Evolutionary conservation across 2,888 invertebrate species (phyloP).

Genomic region (Spisula subtruncata): DNA sequence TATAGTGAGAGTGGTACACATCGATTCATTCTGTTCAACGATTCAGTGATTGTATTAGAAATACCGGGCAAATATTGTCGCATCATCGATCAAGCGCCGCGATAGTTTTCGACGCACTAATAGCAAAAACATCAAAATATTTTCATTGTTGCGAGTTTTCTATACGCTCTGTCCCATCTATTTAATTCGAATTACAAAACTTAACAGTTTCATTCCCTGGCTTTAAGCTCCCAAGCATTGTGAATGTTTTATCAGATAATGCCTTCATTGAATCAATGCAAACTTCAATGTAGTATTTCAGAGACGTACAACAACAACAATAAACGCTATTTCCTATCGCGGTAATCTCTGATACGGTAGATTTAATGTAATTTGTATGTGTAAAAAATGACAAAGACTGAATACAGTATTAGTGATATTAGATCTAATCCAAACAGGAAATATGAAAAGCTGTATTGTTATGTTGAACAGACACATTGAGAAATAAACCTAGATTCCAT

Average conservation of each 20-base stretch:
- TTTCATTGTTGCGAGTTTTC: not conserved
- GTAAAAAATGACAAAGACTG: constrained; percentile 5
- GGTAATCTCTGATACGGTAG: constrained; percentile 14
- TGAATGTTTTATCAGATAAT: not conserved
- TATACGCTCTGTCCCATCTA: not conserved
- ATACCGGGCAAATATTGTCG: not conserved
- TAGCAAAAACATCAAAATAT: constrained; percentile 17
- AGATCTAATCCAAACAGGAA: not conserved
- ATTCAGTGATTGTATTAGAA: not conserved
- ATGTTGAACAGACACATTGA: not conserved
- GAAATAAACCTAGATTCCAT: not conserved
- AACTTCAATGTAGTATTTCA: not conserved
- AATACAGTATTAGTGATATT: not conserved
- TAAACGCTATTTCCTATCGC: not conserved
- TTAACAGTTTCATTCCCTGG: not conserved
- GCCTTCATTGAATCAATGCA: not conserved
- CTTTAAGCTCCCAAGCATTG: not conserved
- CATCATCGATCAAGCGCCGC: not conserved
- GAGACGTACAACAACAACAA: not conserved
- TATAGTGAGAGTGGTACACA: not conserved
- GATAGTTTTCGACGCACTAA: not conserved
- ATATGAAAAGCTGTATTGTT: constrained; percentile 8
- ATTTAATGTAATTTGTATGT: constrained; percentile 6
- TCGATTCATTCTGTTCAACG: not conserved
- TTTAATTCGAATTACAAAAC: not conserved